Conservation (phyloP, 2,888 invertebrate genomes). For the Danaus chrysippus region DNA sequence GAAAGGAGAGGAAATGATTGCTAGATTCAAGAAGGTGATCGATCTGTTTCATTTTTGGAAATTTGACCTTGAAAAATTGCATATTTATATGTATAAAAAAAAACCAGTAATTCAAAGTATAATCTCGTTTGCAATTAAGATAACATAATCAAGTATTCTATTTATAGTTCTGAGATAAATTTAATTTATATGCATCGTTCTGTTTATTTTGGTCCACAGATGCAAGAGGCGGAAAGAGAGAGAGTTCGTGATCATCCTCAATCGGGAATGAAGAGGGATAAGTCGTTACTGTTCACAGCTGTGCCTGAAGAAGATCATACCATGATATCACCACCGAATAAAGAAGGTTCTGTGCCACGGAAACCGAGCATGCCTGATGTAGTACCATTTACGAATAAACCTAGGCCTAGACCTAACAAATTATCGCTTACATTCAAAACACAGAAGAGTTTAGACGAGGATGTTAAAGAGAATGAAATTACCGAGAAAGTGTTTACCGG, state of each 20-base stretch:
- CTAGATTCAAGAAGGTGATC: slow-evolving; percentile 62
- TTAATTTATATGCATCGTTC: slow-evolving; percentile 10
- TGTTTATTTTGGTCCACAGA: slow-evolving; percentile 45
- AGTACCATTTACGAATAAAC: slow-evolving; percentile 73
- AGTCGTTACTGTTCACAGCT: slow-evolving; percentile 88
- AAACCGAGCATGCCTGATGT: slow-evolving; percentile 71
- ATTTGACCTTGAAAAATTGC: no score
- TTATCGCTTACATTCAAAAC: slow-evolving; percentile 79
- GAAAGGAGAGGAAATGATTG: slow-evolving; percentile 67
- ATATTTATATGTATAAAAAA: not conserved
- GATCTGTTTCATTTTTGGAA: not conserved
- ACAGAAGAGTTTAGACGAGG: slow-evolving; percentile 78
- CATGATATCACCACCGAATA: slow-evolving; percentile 69
- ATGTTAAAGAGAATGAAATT: slow-evolving; percentile 62
- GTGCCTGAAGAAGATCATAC: slow-evolving; percentile 87
- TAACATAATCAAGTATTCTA: not conserved
- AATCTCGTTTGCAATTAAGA: not conserved
- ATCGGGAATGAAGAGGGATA: slow-evolving; percentile 85
- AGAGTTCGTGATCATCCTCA: slow-evolving; percentile 71
- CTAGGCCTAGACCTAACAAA: slow-evolving; percentile 75
- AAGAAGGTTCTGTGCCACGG: slow-evolving; percentile 44
- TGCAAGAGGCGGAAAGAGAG: slow-evolving; percentile 68
- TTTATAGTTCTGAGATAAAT: not conserved
- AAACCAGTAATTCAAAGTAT: not conserved
- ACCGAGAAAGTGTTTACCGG: slow-evolving; percentile 78